These are phyloP conservation scores for Temnothorax nylanderi DNA, from an alignment of 1,140 invertebrate species.

Conservation along the genomic window DNA sequence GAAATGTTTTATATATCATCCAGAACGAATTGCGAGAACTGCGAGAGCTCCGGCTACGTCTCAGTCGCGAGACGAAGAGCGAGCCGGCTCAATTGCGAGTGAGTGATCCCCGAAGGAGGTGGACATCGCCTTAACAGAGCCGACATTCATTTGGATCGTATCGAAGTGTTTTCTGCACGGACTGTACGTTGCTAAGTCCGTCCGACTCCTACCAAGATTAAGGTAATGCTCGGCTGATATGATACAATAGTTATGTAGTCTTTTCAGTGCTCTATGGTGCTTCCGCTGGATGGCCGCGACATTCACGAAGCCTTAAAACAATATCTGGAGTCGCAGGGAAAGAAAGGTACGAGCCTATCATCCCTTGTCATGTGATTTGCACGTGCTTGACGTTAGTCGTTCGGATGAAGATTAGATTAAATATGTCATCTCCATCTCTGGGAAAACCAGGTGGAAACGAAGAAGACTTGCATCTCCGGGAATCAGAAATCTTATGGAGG, in stretches of 20 bases:
- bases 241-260: constrained; percentile 72
- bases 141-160: constrained; percentile 14
- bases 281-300: constrained; percentile 58
- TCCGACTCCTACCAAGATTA: constrained; percentile 69
- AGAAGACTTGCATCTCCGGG: neutral
- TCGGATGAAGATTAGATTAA: constrained; percentile 46
- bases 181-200: constrained; percentile 68
- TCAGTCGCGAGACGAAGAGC: neutral
- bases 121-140: constrained; percentile 1
- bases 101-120: constrained; percentile 11
- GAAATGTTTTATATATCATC: neutral
- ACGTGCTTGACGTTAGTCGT: neutral
- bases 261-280: constrained; percentile 71
- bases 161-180: constrained; percentile 33
- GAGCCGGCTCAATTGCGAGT: neutral
- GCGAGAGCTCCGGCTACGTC: neutral
- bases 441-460: neutral
- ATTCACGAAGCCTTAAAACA: constrained; percentile 35
- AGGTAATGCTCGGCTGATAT: constrained; percentile 68
- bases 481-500: neutral
- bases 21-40: constrained; percentile 3
- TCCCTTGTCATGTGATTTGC: neutral
- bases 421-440: neutral
- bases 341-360: constrained; percentile 34
- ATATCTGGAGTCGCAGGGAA: constrained; percentile 7